Base-by-base conservation (phyloP, 64 coral and sea anemone species). In the Cladopsammia gracilis region DNA sequence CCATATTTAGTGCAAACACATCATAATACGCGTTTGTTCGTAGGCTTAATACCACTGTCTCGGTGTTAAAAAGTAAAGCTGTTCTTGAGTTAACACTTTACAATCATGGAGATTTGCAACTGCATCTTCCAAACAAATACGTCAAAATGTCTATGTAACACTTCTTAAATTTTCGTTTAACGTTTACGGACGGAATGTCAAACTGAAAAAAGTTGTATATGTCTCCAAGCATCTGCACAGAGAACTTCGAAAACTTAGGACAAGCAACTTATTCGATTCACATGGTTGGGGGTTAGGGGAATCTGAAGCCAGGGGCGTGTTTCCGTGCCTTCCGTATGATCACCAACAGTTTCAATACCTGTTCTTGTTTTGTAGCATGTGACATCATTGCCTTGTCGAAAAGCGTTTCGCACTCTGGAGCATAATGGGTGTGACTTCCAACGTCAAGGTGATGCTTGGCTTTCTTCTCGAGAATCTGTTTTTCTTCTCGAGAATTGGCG, bases 141-240 rank as follows among this genome's bases (percentile, higher is more conserved):
- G 34, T 15, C 49, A 70, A 25, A 6, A 86, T 62, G 4, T 86
- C 49, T 6, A 71, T 49, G 50, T 71, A 86, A 44, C 62, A 43
- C 26, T 86, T 86, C 64, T 86, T 86, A n/a, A n/a, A n/a, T n/a
- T n/a, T n/a, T 24, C 83, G 83, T 71, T 68, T 86, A n/a, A 51
- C 5, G 34, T 48, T 86, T 0, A 86, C 50, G 7, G 23, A 13
- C 20, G 83, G 70, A 1, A 67, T 86, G 19, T 86, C 83, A 86
- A 86, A 46, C 13, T 86, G 34, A 68, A 49, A 52, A n/a, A n/a
- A n/a, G n/a, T n/a, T n/a, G n/a, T n/a, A n/a, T n/a, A n/a, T n/a
- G n/a, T n/a, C n/a, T n/a, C 47, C 64, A 16, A 86, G 45, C 83
- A 86, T 86, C 66, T 66, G 18, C 5, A 70, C 66, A 49, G 65